Base-by-base conservation (phyloP, 2,797 vertebrate genomes). In the Phrynocephalus vlangalii region DNA sequence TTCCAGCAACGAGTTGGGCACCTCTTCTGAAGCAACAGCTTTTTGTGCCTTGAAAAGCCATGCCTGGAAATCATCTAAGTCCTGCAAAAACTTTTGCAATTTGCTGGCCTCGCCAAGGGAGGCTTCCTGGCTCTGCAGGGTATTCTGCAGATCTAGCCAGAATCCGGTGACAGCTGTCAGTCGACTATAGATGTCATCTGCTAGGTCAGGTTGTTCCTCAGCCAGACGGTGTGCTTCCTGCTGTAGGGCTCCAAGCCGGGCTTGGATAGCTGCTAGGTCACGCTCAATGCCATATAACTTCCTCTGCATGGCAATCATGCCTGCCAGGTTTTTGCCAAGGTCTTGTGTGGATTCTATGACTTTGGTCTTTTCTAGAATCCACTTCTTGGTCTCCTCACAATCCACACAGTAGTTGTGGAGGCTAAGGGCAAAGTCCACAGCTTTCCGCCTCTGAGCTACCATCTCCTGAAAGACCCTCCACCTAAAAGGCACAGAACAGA, bases 1-100 rank as follows among this genome's bases (percentile, higher is more conserved):
- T 91, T 99, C 98, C 0, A 96, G 97, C 92, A 99, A 94, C 0
- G 97, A 97, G 0, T 94, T 94, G 0, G 99, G 98, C 92, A 97
- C 95, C 50, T 99, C 98, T 75, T 99, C 98, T 0, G 98, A 98
- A 0, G 98, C 98, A 90, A 99, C 97, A 0, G 98, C 96, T 95
- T 99, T 99, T 95, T 99, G 99, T 26, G 97, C 96, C 48, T 97
- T 96, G 18, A 97, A 99, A 0, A 99, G 97, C 99, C 99, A 99
- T 0, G 98, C 97, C 94, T 99, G 98, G 95, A 99, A 99, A 94
- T 99, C 97, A 67, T 99, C 98, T 94, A 99, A 97, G 89, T 99
- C 98, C 88, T 99, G 98, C 84, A 99, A 96, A 95, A 99, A 99
- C 91, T 96, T 97, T 94, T 99, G 98, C n/a, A 99, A 96, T 95